Evolutionary conservation across 2,113 vertebrate genomes (phyloP).

Genomic region (Prinia subflava): DNA sequence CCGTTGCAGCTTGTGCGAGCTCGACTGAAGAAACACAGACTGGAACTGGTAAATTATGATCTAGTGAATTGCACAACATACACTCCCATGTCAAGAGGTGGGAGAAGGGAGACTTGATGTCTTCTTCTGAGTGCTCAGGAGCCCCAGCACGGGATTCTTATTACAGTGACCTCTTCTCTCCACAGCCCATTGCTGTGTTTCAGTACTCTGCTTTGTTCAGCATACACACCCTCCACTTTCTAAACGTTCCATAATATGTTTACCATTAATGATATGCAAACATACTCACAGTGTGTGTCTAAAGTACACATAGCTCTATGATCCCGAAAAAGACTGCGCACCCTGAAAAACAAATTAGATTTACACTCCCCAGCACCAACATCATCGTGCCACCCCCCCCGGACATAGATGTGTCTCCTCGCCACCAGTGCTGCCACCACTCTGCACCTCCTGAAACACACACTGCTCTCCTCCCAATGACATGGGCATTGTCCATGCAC

Average conservation of each 20-base stretch:
- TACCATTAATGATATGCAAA: fast-evolving
- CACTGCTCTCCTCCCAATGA: neutral
- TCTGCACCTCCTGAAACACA: neutral
- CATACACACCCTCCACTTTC: neutral
- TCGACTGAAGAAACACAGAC: fast-evolving
- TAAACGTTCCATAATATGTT: fast-evolving
- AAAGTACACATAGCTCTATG: neutral
- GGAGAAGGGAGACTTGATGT: neutral
- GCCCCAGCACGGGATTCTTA: fast-evolving
- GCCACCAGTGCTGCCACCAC: neutral
- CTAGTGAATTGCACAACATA: neutral
- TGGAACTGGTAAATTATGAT: neutral
- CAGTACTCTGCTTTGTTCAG: neutral
- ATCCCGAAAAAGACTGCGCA: fast-evolving
- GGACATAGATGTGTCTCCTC: fast-evolving
- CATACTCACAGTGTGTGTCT: fast-evolving
- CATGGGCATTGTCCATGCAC: fast-evolving
- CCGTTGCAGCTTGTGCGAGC: neutral
- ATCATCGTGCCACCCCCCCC: fast-evolving
- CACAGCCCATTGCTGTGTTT: neutral
- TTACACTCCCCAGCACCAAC: fast-evolving
- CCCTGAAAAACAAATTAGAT: neutral
- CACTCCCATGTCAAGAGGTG: neutral
- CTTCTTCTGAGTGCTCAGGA: neutral
- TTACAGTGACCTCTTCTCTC: neutral